Base-by-base conservation (phyloP, 2,113 vertebrate species). In the Petroica traversi region DNA sequence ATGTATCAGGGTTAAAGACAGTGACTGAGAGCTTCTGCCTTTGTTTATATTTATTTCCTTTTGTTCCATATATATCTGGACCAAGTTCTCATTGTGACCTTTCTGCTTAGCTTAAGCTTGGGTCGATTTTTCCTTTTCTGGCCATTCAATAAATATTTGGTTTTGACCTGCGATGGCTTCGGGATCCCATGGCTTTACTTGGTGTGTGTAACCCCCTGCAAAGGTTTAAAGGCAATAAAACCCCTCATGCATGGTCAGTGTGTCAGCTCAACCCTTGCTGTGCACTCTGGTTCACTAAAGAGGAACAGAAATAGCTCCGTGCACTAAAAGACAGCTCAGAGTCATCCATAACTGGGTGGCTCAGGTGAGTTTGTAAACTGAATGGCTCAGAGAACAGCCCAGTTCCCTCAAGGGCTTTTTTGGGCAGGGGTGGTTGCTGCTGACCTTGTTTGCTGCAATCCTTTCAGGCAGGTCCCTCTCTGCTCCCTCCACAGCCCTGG, bases 381-480 rank as follows among this genome's bases (percentile, higher is more conserved):
- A 52, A 46, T 73, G 93, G 57, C 74, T 89, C 57, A 34, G 51
- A 64, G 84, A 79, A 25, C 20, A 29, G 25, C 69, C 2, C 31
- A 3, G 22, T 80, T 79, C 48, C 28, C 89, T 36, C 33, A 22
- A 26, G 80, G 74, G 61, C 45, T 71, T 85, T 20, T 91, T 31
- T 78, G 77, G 75, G 68, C 85, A 51, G 3, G 45, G 77, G 6
- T 78, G 64, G 67, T 36, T 81, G 87, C 55, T 88, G 57, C n/a
- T 94, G 80, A 29, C 25, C 25, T 51, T 62, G 38, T 91, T n/a
- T 94, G 8, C 89, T 82, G 86, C 48, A 19, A 45, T 96, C 75
- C 25, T 96, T 97, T 23, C 96, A 98, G 98, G 67, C 26, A 91
- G 59, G 29, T 49, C 92, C 34, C 71, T 82, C 63, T 86, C 94